Base-by-base conservation (phyloP, 1,140 invertebrate species). In the Drosophila tani region DNA sequence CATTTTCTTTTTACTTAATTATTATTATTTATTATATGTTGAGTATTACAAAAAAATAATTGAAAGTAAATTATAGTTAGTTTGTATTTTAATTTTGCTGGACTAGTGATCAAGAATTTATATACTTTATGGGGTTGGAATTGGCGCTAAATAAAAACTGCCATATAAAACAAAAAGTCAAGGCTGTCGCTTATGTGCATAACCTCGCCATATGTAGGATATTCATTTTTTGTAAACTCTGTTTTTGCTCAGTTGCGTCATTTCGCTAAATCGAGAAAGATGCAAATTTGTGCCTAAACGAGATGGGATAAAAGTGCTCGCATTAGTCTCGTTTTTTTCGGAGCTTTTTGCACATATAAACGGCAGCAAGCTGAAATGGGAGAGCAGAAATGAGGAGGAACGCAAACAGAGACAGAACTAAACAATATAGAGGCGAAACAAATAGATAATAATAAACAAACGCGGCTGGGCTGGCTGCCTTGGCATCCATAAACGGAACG, bases 121-220 rank as follows among this genome's bases (percentile, higher is more conserved):
- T 32, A 32, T 32, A 9, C 29, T 32, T 35, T 35, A 35, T 35
- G 32, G 9, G 9, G 32, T 35, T 9, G 9, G 9, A 35, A 35
- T 11, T 35, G 32, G 9, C 32, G 11, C 2, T 12, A 12, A 35
- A 35, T 11, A 35, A 11, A 11, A 53, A 70, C 21, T 46, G 47
- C 32, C 56, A 32, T 73, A 73, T 40, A 62, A 74, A 74, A 71
- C 32, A 32, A 70, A 58, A 59, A 73, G 40, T 29, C 53, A 49
- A 32, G 27, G 32, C n/a, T 51, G 67, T n/a, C n/a, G 47, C 19
- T 68, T 43, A 15, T 68, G 49, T 43, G 62, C 63, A 68, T 56
- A 70, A 68, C 63, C 68, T 70, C 51, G 56, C 70, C 70, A 74
- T 62, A 62, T 74, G 67, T 62, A 74, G 70, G 17, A 71, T 73